Evolutionary conservation across 2,797 vertebrate genomes (phyloP).

Genomic region (Poliocrania exsul): DNA sequence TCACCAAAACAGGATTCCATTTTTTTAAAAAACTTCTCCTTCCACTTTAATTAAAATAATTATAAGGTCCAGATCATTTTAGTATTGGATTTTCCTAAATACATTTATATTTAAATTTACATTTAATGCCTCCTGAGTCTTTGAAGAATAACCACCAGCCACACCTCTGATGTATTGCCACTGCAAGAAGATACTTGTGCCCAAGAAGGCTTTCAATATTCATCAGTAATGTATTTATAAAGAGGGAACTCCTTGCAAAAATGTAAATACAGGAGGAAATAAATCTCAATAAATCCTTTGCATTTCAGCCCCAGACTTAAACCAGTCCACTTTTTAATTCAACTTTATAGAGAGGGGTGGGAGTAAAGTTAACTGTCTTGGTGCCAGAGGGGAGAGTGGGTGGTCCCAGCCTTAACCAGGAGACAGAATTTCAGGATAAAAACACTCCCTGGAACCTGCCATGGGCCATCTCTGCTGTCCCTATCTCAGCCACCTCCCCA

Average conservation of each 20-base stretch:
- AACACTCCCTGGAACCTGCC: background rate
- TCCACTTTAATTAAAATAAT: slow-evolving; percentile 28
- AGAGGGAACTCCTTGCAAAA: background rate
- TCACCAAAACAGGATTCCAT: background rate
- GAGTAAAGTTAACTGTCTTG: background rate
- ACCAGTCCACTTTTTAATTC: background rate
- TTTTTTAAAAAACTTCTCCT: background rate
- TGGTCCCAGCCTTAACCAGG: background rate
- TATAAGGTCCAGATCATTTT: background rate
- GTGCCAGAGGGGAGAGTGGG: background rate
- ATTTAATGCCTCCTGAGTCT: background rate
- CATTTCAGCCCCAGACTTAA: background rate
- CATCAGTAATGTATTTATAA: slow-evolving; percentile 8
- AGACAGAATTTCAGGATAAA: background rate
- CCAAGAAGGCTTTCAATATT: slow-evolving; percentile 42
- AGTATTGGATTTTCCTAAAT: slow-evolving; percentile 38
- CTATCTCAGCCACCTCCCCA: background rate
- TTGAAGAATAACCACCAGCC: slow-evolving; percentile 44
- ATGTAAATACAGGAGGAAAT: slow-evolving; percentile 57
- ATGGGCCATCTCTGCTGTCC: background rate
- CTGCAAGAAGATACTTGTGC: slow-evolving; percentile 58
- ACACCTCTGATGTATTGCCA: background rate
- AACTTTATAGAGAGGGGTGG: background rate
- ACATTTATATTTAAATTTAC: slow-evolving; percentile 42
- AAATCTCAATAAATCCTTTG: background rate